A percentile compares a stretch with the other conserved stretches of the same genome.
These are phyloP conservation scores for Falcunculus frontatus DNA, from an alignment of 2,113 vertebrate species.

Conservation along the genomic window DNA sequence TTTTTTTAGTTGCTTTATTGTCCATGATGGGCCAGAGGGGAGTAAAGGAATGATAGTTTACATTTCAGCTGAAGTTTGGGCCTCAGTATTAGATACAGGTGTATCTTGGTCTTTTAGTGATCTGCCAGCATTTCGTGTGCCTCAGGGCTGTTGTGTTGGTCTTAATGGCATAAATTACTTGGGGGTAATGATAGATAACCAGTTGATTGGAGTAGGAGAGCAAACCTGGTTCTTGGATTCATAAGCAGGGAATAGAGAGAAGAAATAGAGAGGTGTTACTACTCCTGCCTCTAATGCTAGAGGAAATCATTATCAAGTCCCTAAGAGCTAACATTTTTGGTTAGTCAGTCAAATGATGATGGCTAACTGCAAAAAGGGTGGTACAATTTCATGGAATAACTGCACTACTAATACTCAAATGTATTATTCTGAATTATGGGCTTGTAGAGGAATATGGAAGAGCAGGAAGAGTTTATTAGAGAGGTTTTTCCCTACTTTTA, in stretches of 20 bases:
- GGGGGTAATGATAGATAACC: background rate
- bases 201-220: background rate
- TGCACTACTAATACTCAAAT: background rate
- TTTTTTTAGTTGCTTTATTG: background rate
- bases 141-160: background rate
- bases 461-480: background rate
- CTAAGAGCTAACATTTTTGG: slow-evolving; percentile 10
- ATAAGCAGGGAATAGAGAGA: background rate
- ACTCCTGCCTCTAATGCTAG: background rate
- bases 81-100: background rate
- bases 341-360: slow-evolving; percentile 7
- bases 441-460: background rate
- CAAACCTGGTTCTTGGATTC: background rate
- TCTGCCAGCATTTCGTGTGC: background rate
- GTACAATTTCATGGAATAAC: background rate
- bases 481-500: background rate
- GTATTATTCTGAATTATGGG: background rate
- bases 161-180: slow-evolving; percentile 11
- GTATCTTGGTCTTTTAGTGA: background rate
- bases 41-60: background rate
- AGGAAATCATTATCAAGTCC: background rate
- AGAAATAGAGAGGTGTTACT: background rate
- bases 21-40: background rate
- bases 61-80: background rate
- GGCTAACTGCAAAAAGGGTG: slow-evolving; percentile 2